Evolutionary conservation across 2,888 invertebrate species (phyloP).

Genomic region (Prosapia bicincta): DNA sequence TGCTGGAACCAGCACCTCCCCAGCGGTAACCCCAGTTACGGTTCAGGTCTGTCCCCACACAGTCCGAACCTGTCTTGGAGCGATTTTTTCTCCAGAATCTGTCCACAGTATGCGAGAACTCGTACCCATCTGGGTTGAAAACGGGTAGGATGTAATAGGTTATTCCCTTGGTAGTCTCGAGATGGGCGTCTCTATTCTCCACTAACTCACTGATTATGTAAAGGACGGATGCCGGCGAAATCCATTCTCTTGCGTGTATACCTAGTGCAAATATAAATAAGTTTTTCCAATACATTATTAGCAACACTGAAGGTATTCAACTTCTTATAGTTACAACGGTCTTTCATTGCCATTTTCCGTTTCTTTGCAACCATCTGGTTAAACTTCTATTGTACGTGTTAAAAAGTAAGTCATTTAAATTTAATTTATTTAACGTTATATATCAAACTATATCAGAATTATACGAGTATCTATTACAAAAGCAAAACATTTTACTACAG

Average conservation of each 20-base stretch:
- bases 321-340: too few species aligned
- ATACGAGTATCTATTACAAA: too few species aligned
- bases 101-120: conserved; percentile 75
- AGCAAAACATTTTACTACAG: too few species aligned
- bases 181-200: conserved; percentile 63
- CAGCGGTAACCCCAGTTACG: conserved; percentile 86
- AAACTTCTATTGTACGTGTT: too few species aligned
- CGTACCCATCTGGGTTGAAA: conserved; percentile 76
- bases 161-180: conserved; percentile 48
- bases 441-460: too few species aligned
- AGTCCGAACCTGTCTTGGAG: conserved; percentile 62
- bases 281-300: background rate
- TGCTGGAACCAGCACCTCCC: conserved; percentile 82
- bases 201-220: conserved; percentile 69
- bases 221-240: conserved; percentile 73
- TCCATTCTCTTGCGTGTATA: conserved; percentile 90
- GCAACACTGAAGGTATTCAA: too few species aligned
- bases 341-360: too few species aligned
- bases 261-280: conserved; percentile 46
- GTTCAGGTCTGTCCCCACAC: conserved; percentile 77
- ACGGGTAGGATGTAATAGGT: conserved; percentile 73
- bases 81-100: conserved; percentile 57
- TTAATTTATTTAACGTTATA: too few species aligned
- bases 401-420: too few species aligned
- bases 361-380: too few species aligned